Conservation (phyloP, 2,797 vertebrate species). For the Atherinosoma microstoma region DNA sequence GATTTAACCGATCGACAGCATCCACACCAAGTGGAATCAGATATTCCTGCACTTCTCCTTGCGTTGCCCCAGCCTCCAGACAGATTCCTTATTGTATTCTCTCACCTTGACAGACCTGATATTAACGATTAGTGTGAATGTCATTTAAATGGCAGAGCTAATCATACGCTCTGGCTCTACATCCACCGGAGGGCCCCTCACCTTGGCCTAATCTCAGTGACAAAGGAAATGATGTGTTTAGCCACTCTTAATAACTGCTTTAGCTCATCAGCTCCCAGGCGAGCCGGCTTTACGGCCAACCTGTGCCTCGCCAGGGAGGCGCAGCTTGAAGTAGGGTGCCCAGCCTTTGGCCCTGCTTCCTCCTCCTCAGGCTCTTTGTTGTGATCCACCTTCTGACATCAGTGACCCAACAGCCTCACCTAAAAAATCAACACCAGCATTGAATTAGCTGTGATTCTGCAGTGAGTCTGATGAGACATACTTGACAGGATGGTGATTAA, state of each 20-base stretch:
- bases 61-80: constrained; percentile 44
- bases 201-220: constrained; percentile 70
- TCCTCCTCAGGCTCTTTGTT: constrained; percentile 48
- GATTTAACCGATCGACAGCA: constrained; percentile 70
- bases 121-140: constrained; percentile 83
- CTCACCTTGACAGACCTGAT: constrained; percentile 76
- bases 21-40: constrained; percentile 66
- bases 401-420: constrained; percentile 43
- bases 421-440: constrained; percentile 36
- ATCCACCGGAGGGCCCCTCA: constrained; percentile 73
- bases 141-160: constrained; percentile 84
- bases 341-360: constrained; percentile 30
- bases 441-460: constrained; percentile 26
- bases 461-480: constrained; percentile 41
- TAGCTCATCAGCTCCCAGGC: constrained; percentile 64
- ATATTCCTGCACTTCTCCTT: constrained; percentile 47
- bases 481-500: constrained; percentile 67
- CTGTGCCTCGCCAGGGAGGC: constrained; percentile 29
- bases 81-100: constrained; percentile 65
- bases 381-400: constrained; percentile 46
- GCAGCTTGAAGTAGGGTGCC: constrained; percentile 18
- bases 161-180: constrained; percentile 73
- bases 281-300: constrained; percentile 32
- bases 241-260: constrained; percentile 74
- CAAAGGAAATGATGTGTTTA: constrained; percentile 79